These are phyloP conservation scores for Coilia nasus DNA, from an alignment of 2,797 vertebrate species.

Conservation along the genomic window DNA sequence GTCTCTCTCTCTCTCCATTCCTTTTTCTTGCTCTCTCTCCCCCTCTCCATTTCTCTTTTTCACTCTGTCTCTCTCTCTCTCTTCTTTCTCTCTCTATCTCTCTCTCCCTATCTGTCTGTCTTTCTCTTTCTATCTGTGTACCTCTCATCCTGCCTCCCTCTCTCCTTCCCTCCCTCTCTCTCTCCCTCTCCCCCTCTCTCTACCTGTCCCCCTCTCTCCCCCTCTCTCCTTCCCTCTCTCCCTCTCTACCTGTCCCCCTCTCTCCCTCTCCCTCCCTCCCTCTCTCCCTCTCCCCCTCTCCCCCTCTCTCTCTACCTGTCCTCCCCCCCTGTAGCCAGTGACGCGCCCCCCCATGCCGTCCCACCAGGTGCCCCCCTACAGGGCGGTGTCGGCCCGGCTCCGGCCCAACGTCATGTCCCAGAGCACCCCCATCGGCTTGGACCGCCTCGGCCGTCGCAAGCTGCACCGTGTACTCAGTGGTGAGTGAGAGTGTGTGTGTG, in stretches of 20 bases:
- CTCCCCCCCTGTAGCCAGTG: slow-evolving; percentile 71
- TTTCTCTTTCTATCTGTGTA: too few species aligned
- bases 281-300: too few species aligned
- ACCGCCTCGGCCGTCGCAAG: slow-evolving; percentile 84
- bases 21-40: too few species aligned
- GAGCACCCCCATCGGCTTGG: slow-evolving; percentile 95
- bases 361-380: slow-evolving; percentile 92
- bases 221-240: neutral
- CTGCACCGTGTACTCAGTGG: slow-evolving; percentile 78
- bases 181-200: too few species aligned
- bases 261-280: neutral
- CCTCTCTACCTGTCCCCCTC: neutral
- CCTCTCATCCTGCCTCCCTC: too few species aligned
- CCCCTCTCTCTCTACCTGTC: too few species aligned
- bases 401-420: slow-evolving; percentile 89
- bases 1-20: too few species aligned
- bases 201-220: too few species aligned
- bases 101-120: too few species aligned
- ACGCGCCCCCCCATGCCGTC: slow-evolving; percentile 88
- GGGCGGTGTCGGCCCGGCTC: slow-evolving; percentile 88
- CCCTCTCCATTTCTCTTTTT: too few species aligned
- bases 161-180: slow-evolving; percentile 27
- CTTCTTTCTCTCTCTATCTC: too few species aligned
- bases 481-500: slow-evolving; percentile 54
- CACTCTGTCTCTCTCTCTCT: too few species aligned